These are phyloP conservation scores for Hedychridium roseum DNA, from an alignment of 2,888 invertebrate genomes.

Conservation along the genomic window DNA sequence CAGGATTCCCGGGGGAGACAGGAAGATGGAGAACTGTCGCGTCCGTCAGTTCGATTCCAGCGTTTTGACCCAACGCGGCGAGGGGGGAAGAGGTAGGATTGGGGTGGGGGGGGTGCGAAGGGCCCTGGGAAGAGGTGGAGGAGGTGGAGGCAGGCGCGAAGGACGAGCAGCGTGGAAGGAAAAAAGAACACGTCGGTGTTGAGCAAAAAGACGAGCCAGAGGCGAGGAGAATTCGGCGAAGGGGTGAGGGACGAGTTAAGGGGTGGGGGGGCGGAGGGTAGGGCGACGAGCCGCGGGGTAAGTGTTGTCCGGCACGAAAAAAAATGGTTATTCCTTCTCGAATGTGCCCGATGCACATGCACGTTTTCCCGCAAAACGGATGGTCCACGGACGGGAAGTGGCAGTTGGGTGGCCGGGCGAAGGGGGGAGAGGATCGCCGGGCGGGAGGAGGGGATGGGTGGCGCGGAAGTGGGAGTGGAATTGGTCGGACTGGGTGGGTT, in stretches of 20 bases:
- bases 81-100: constrained; percentile 3
- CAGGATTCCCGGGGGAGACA: constrained; percentile 37
- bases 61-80: constrained; percentile 19
- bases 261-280: constrained; percentile 13
- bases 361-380: constrained; percentile 49
- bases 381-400: constrained; percentile 28
- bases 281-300: constrained; percentile 35
- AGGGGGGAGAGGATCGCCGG: constrained; percentile 3
- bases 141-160: neutral
- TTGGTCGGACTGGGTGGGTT: constrained; percentile 3
- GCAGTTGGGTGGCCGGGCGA: constrained; percentile 27
- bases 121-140: constrained; percentile 1
- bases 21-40: constrained; percentile 46
- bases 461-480: constrained; percentile 12
- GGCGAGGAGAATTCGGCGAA: constrained; percentile 6
- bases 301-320: constrained; percentile 50
- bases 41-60: constrained; percentile 45
- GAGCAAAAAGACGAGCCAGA: neutral
- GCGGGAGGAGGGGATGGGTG: constrained; percentile 4
- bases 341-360: constrained; percentile 54
- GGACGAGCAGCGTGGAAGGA: constrained; percentile 1
- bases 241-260: constrained; percentile 24
- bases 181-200: constrained; percentile 1
- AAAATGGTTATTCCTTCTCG: constrained; percentile 56
- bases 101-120: constrained; percentile 6